Base-by-base conservation (phyloP, 2,113 vertebrate species). In the Pseudolaguvia tuberculata region DNA sequence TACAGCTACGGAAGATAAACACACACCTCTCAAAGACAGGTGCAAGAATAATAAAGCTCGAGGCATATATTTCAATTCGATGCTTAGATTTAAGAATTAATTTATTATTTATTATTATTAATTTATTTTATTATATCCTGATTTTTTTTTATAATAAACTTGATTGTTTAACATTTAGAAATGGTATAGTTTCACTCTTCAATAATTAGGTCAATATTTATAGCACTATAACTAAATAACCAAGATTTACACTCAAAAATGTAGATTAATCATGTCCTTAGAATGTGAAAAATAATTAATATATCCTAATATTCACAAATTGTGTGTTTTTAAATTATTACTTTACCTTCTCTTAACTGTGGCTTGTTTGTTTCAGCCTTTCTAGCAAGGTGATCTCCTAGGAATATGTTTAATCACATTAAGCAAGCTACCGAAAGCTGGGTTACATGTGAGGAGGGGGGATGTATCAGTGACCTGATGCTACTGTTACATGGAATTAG, bases 11-110 rank as follows among this genome's bases (percentile, higher is more conserved):
- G 52, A 57, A 52, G 56, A 56, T 66, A 71, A 75, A n/a, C n/a
- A 79, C 81, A 80, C 18, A 61, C 83, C 79, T 85, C 77, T 77
- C 73, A 77, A 51, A 78, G 51, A 75, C 35, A 58, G 72, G 61
- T 70, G 79, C 17, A 11, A 21, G 31, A 20, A 35, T 61, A 31
- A 57, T 63, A 65, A 75, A 48, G n/a, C 39, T 25, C 48, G 21
- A 23, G 61, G 10, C 45, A 50, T 31, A 72, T 59, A 12, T 50
- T 50, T 15, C 8, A 48, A 66, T 66, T 66, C 7, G 48, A 48
- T 21, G 14, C 61, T 42, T 45, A 63, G 11, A 21, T 5, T 62
- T 12, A 29, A 1, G n/a, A n/a, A 21, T 3, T 6, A 42, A 42
- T 42, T 1, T 42, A 8, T 42, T 42, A 42, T 42, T 7, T 42